Evolutionary conservation across 2,113 vertebrate genomes (phyloP).

Genomic region (Heterotilapia buettikoferi): DNA sequence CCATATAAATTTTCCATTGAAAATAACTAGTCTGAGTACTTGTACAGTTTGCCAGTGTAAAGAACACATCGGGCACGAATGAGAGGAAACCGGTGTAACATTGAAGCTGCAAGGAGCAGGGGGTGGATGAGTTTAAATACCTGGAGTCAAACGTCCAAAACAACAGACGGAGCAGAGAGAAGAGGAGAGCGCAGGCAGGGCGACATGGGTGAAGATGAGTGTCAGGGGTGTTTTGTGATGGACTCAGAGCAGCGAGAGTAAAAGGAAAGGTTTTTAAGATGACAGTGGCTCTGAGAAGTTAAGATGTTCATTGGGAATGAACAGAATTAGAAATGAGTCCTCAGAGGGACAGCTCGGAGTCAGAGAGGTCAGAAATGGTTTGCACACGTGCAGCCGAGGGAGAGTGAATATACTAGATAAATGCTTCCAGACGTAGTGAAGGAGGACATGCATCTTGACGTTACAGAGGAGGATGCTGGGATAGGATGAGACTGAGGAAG

Average conservation of each 20-base stretch:
- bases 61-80: accelerated
- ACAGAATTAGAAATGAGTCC: not conserved
- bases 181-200: accelerated
- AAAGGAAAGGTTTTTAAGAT: not conserved
- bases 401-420: not conserved
- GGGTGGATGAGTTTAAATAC: accelerated
- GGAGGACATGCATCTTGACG: accelerated
- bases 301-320: not conserved
- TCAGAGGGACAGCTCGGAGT: accelerated
- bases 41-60: not conserved
- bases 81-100: not conserved
- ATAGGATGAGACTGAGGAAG: not conserved
- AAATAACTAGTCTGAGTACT: not conserved
- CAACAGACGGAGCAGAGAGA: accelerated
- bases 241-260: not conserved
- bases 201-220: not conserved
- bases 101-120: accelerated
- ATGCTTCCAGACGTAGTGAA: accelerated
- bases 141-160: not conserved
- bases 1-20: not conserved
- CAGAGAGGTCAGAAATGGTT: accelerated
- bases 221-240: not conserved
- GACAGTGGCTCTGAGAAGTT: accelerated
- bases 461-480: not conserved
- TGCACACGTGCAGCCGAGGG: not conserved